Percentiles rank a stretch among this genome's conserved stretches.
phyloP scores from a whole-genome alignment of 2,113 vertebrate genomes.

The Romanogobio albipinnatus region DNA sequence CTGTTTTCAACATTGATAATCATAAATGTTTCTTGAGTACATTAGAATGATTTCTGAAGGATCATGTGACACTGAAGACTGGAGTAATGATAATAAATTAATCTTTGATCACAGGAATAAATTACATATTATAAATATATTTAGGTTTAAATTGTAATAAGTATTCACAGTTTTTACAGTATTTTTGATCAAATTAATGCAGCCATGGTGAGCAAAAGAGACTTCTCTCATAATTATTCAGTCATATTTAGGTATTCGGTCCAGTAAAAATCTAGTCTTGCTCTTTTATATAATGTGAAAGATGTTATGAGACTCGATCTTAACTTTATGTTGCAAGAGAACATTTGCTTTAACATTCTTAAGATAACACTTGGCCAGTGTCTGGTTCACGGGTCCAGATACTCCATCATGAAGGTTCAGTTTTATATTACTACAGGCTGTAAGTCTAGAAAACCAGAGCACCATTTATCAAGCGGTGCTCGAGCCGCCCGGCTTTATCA shows the following conservation, averaged over 20 bases:
- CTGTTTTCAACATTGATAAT: no score
- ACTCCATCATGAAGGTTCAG: not conserved
- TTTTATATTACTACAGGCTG: not conserved
- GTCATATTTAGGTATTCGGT: not conserved
- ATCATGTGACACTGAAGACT: no score
- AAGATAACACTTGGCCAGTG: not conserved
- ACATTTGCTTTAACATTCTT: constrained; percentile 28
- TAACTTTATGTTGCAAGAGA: not conserved
- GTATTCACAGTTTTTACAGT: no score
- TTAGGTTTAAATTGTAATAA: no score
- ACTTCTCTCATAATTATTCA: not conserved
- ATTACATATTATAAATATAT: no score
- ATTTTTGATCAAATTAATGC: no score
- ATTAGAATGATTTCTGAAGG: no score
- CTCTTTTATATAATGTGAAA: not conserved
- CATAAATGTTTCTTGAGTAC: no score
- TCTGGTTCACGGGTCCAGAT: not conserved
- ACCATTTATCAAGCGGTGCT: constrained; percentile 33
- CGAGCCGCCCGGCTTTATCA: constrained; percentile 34
- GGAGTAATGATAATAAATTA: no score
- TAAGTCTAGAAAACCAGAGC: constrained; percentile 5
- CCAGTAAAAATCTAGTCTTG: not conserved
- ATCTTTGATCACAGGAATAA: no score
- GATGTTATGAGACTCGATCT: not conserved
- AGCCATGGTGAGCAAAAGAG: no score